A percentile compares a stretch with the other conserved stretches of the same genome.
These are phyloP conservation scores for Gobio gobio DNA, from an alignment of 2,113 vertebrate genomes.

Conservation along the genomic window DNA sequence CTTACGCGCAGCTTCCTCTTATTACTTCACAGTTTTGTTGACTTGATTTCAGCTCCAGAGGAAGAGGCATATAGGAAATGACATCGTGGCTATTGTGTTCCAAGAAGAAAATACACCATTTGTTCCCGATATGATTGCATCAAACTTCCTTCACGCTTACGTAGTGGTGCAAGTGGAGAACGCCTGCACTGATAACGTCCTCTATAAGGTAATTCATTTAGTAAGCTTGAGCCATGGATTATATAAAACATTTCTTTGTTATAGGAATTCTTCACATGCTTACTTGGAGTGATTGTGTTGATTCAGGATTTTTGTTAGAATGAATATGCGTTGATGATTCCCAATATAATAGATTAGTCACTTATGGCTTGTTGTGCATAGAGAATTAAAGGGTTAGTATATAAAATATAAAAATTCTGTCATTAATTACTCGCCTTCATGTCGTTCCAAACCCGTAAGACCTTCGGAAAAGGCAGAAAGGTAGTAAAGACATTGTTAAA, in stretches of 20 bases:
- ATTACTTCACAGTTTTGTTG: neutral
- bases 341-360: too few relatives aligned
- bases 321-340: too few relatives aligned
- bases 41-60: slow-evolving; percentile 86
- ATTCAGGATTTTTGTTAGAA: too few relatives aligned
- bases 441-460: too few relatives aligned
- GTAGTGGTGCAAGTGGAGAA: slow-evolving; percentile 93
- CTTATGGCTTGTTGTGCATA: too few relatives aligned
- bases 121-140: slow-evolving; percentile 98
- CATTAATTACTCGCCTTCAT: too few relatives aligned
- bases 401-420: too few relatives aligned
- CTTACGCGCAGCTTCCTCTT: slow-evolving; percentile 4
- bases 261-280: neutral
- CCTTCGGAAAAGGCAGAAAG: too few relatives aligned
- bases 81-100: slow-evolving; percentile 96
- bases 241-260: neutral
- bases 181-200: slow-evolving; percentile 77
- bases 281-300: too few relatives aligned
- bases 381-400: too few relatives aligned
- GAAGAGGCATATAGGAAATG: slow-evolving; percentile 96
- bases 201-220: slow-evolving; percentile 85
- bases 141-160: slow-evolving; percentile 96
- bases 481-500: too few relatives aligned
- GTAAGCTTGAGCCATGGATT: neutral
- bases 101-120: slow-evolving; percentile 98